Evolutionary conservation across 2,113 vertebrate species (phyloP), one percentile per base, ranked within the genome.

Genomic region (Picathartes gymnocephalus): DNA sequence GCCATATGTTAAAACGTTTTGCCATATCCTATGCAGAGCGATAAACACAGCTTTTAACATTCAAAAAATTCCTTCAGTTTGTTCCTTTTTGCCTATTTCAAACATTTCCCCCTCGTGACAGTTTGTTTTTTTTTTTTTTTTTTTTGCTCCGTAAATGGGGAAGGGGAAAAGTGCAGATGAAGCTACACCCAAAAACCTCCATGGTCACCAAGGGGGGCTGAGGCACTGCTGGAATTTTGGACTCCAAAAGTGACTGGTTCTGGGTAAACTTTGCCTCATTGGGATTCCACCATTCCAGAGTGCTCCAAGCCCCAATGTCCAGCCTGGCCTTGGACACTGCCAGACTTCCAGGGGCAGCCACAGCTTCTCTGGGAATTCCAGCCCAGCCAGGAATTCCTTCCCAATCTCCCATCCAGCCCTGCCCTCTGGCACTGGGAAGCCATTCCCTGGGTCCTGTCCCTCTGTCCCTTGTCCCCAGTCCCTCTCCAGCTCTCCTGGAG

Each of bases 1-100:
- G 91, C 89, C 94, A 95, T 95, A 94, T 92, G 94, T 68, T 88
- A 56, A 78, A 94, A 56, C 86, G 76, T 92, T 94, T 95, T 93
- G 86, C 83, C 48, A 18, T 45, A 44, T 12, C 72, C 83, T 44
- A 64, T 3, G 30, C 64, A 81, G 54, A 4, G 50, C 0, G 6
- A 70, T 22, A 94, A 92, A 89, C 68, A 45, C 39, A 16, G 30
- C 27, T 70, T 80, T 78, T 47, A 93, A 81, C 92, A 81, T 77
- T 93, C 76, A 66, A 64, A 68, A 87, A 82, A 57, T 79, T 56
- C 19, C 47, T 85, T 81, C 4, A 3, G 20, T 61, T 81, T 78
- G 48, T 25, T 92, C 81, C 68, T 16, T 54, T 81, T 71, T 51
- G 45, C 45, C 30, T 39, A 40, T 58, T 71, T 33, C 56, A 78